Percentiles rank a stretch among this genome's conserved stretches.
Conservation (phyloP, 2,888 invertebrate genomes). For the Arrhopalites spinosus region DNA sequence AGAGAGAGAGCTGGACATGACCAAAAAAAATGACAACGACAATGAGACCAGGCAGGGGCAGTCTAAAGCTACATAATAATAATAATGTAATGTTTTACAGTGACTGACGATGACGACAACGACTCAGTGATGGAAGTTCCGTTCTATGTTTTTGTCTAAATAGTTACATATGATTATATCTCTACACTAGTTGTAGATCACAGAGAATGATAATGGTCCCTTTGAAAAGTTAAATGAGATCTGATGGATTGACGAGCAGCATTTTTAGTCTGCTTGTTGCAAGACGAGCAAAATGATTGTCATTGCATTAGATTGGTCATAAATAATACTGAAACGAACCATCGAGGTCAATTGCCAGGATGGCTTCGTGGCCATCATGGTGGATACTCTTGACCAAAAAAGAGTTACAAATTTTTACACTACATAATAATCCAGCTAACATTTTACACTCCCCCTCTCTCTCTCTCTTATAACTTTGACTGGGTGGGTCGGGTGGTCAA, state of each 20-base stretch:
- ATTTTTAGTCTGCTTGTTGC: constrained; percentile 30
- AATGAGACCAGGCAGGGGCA: not conserved
- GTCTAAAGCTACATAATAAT: not conserved
- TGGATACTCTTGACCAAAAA: constrained; percentile 3
- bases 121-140: not conserved
- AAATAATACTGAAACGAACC: constrained; percentile 57
- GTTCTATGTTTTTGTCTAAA: no score
- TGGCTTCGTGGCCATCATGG: constrained; percentile 34
- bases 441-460: no score
- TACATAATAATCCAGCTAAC: no score
- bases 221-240: constrained; percentile 34
- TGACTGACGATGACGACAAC: no score
- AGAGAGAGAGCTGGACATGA: no score
- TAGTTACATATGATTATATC: not conserved
- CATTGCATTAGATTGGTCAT: constrained; percentile 56
- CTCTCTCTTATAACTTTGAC: not conserved
- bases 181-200: not conserved
- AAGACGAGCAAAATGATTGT: constrained; percentile 34
- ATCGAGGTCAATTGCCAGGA: constrained; percentile 56
- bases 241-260: constrained; percentile 36
- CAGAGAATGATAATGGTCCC: constrained; percentile 21
- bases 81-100: constrained; percentile 2
- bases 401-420: no score
- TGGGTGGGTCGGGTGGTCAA: not conserved
- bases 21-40: no score